These are phyloP conservation scores for Drosophila burlai DNA, from an alignment of 1,140 invertebrate species.

Conservation along the genomic window DNA sequence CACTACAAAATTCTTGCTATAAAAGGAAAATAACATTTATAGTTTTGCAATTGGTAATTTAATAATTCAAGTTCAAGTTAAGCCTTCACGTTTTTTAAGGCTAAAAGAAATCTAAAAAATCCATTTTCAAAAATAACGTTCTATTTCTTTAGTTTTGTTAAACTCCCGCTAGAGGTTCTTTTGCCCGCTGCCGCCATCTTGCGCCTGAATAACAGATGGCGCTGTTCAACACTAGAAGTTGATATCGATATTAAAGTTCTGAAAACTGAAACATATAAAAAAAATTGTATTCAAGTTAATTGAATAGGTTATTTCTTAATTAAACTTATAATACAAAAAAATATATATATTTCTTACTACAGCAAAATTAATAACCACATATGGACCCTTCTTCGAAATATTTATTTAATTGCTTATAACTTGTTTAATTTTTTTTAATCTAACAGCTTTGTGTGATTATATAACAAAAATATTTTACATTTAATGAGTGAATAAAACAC, in stretches of 20 bases:
- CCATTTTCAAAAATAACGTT: constrained; percentile 1
- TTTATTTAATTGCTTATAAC: background rate
- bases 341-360: no score
- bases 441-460: no score
- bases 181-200: background rate
- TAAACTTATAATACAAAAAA: background rate
- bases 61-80: no score
- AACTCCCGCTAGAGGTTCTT: background rate
- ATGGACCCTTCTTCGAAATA: no score
- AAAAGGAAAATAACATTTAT: no score
- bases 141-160: no score
- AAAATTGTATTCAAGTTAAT: no score
- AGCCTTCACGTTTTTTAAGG: background rate
- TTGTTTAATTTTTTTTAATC: no score
- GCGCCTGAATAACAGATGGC: background rate
- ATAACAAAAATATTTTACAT: no score
- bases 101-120: background rate
- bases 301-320: background rate
- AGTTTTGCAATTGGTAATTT: background rate
- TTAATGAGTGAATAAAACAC: no score
- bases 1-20: background rate
- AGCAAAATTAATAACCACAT: no score
- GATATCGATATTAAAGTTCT: background rate
- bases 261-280: background rate
- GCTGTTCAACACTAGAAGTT: background rate